Evolutionary conservation across 2,797 vertebrate genomes (phyloP), one percentile per base, ranked within the genome.

Genomic region (Leuciscus waleckii): DNA sequence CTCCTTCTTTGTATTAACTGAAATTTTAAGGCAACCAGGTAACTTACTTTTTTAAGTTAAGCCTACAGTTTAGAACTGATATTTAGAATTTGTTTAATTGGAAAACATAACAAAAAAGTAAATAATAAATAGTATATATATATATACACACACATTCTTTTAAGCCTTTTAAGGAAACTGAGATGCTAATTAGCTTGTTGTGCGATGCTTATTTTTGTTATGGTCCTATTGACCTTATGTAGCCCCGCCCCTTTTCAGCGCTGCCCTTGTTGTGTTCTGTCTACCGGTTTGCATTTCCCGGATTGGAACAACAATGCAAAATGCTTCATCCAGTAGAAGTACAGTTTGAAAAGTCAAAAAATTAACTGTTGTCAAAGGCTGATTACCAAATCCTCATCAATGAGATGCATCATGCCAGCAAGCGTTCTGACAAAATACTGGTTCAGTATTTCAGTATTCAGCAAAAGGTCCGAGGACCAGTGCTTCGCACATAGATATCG

Each of bases 401-500:
- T 68, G 69, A 74, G 41, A 73, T 54, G 16, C 67, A 83, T 82
- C 51, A 49, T 85, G 23, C 43, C 39, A 71, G 29, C 70, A 80
- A 83, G 39, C 3, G 32, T 39, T 58, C 54, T 85, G 79, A 73
- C 5, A 58, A 56, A 77, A 65, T 68, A 65, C 56, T 14, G 2
- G 46, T 58, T 67, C 63, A 81, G 58, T 43, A 79, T 69, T 2
- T 19, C 46, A 10, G n/a, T 58, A 16, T 39, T 35, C 29, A 81
- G 46, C 26, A 39, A 65, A 85, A 65, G 43, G 21, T 78, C 77
- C 19, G 75, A 43, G 83, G 71, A 63, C 73, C 70, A 68, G 14
- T 82, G 77, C 80, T 76, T 32, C 0, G 0, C n/a, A n/a, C 81
- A 81, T 67, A 86, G 82, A 68, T 80, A 82, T 46, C 74, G 32